Evolutionary conservation across 2,888 invertebrate genomes (phyloP).

Genomic region (Meteorus cinctellus): DNA sequence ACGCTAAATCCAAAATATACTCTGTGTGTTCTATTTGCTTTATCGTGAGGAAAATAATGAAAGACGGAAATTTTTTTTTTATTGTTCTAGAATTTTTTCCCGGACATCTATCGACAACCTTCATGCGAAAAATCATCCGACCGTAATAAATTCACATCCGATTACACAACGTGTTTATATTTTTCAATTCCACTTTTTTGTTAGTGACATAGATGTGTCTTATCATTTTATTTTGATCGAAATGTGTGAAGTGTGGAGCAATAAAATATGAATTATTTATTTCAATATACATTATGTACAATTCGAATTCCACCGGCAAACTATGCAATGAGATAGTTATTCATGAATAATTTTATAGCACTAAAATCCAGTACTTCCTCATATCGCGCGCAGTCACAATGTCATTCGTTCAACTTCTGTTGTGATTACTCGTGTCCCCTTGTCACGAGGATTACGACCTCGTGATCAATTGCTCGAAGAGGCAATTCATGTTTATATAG

Average conservation of each 20-base stretch:
- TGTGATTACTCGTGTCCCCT: conserved; percentile 18
- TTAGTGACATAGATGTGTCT: background rate
- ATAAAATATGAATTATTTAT: background rate
- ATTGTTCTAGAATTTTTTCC: background rate
- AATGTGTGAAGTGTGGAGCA: background rate
- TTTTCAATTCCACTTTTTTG: background rate
- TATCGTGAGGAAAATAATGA: background rate
- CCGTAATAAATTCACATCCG: background rate
- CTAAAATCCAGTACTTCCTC: conserved; percentile 31
- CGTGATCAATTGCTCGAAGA: background rate
- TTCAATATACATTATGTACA: background rate
- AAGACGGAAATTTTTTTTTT: background rate
- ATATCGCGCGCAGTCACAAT: conserved; percentile 23
- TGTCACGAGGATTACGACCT: background rate
- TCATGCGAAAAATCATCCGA: background rate
- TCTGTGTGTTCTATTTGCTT: background rate
- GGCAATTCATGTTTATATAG: background rate
- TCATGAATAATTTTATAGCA: conserved; percentile 31
- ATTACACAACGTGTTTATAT: background rate
- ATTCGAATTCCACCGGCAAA: background rate
- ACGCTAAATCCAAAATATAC: background rate
- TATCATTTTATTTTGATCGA: background rate
- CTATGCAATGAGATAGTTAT: conserved; percentile 1
- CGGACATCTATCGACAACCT: background rate
- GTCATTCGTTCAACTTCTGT: conserved; percentile 18